These are phyloP conservation scores for Hozukius guyotensis DNA, from an alignment of 2,797 vertebrate genomes.

Conservation along the genomic window DNA sequence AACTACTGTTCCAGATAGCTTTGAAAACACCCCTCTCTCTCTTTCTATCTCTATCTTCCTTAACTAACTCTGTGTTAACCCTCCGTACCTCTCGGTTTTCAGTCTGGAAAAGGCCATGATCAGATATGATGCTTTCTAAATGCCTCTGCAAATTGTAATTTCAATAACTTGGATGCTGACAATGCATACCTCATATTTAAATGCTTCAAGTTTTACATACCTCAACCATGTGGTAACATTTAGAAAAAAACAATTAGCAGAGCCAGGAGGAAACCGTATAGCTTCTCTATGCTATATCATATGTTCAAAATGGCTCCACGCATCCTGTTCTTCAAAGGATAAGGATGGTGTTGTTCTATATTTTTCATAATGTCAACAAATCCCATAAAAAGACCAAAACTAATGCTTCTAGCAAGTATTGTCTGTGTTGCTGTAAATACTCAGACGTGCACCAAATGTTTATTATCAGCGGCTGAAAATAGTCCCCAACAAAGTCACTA, in stretches of 20 bases:
- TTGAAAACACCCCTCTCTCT: background rate
- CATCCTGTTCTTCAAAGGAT: background rate
- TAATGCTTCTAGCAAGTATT: background rate
- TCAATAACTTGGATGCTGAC: background rate
- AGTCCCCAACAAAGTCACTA: background rate
- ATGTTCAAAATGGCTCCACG: background rate
- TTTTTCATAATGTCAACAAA: background rate
- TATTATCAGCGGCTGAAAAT: background rate
- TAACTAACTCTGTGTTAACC: background rate
- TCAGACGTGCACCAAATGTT: background rate
- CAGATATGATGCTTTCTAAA: background rate
- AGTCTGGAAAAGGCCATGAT: conserved; percentile 29
- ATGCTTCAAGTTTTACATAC: background rate
- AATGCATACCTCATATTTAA: background rate
- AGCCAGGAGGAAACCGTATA: background rate
- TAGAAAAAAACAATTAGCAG: background rate
- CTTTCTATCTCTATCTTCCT: background rate
- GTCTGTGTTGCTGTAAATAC: background rate
- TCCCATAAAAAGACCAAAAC: background rate
- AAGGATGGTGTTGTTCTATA: background rate
- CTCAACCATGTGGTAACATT: background rate
- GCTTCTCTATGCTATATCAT: background rate
- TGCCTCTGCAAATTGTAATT: background rate
- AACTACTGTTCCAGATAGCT: conserved; percentile 21
- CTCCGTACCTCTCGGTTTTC: background rate